Evolutionary conservation across 2,888 invertebrate genomes (phyloP), one percentile per base, ranked within the genome.

Genomic region (Volucella zonaria): DNA sequence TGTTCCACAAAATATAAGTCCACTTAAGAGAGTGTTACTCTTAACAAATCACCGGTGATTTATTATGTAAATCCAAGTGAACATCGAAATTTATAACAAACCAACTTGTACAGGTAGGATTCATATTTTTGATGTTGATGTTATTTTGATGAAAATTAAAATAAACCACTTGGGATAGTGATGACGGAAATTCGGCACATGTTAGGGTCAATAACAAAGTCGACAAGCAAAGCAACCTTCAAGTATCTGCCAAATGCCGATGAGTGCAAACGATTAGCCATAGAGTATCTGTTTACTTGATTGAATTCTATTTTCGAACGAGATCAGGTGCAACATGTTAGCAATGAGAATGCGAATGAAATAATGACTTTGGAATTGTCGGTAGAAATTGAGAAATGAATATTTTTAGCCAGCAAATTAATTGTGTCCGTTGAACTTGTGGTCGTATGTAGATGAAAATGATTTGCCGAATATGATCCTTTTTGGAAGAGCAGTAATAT

Each of bases 281-380:
- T 14, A n/a, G 43, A 45, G 47, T 67, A 67, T 43, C 54, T 54
- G 14, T 23, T 2, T 9, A 6, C 0, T 23, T 31, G 31, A 31
- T 31, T 31, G 31, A 31, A 66, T 31, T 8, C 11, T 38, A 68
- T 68, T 68, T 68, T 68, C 12, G 23, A 43, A 54, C 18, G 11
- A 45, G 31, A 31, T 67, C 67, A 54, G 54, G 67, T 67, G 54
- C 43, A 56, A 45, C 15, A 38, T 56, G 54, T 68, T 52, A 2
- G 11, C 14, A 31, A 31, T 31, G 4, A 31, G 31, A 31, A 6
- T 31, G 6, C 12, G 42, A 51, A 38, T 51, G n/a, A 9, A n/a
- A 47, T 6, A 31, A 9, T 47, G 11, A 11, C 42, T 58, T 31
- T 15, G 14, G 49, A 51, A 40, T 31, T 31, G 47, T 49, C 61